These are phyloP conservation scores for Diplazon laetatorius DNA, from an alignment of 2,888 invertebrate species.

Conservation along the genomic window DNA sequence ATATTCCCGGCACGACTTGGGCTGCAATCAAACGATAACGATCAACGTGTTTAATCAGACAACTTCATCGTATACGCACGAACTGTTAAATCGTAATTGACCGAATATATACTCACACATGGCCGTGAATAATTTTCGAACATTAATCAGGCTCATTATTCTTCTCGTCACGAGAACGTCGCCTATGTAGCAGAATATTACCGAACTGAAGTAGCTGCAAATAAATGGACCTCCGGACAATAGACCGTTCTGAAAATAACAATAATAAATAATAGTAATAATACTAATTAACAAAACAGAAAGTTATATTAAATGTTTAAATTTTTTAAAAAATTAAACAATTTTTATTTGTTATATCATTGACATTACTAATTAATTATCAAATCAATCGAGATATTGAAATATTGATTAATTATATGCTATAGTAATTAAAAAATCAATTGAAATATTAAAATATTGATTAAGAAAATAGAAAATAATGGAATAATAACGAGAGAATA, in stretches of 20 bases:
- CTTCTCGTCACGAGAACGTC: conserved; percentile 86
- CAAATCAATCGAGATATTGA: no score
- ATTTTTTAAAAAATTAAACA: no score
- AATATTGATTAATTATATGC: no score
- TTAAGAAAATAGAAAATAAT: neutral
- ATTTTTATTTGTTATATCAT: no score
- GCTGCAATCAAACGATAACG: conserved; percentile 78
- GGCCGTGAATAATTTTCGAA: conserved; percentile 88
- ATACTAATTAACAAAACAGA: neutral
- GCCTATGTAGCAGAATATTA: conserved; percentile 88
- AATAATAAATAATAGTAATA: neutral
- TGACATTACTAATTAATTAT: no score
- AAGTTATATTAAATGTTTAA: no score
- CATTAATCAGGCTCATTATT: conserved; percentile 86
- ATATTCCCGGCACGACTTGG: conserved; percentile 88
- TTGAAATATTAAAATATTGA: neutral
- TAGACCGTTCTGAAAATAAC: conserved; percentile 85
- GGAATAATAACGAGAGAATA: no score
- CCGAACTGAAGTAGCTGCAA: conserved; percentile 88
- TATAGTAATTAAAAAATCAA: neutral
- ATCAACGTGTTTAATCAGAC: neutral
- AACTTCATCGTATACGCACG: no score
- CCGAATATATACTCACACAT: conserved; percentile 83
- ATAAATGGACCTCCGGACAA: conserved; percentile 88
- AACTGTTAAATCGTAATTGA: no score